Conservation (phyloP, 2,113 vertebrate genomes). For the Choloepus hoffmanni region DNA sequence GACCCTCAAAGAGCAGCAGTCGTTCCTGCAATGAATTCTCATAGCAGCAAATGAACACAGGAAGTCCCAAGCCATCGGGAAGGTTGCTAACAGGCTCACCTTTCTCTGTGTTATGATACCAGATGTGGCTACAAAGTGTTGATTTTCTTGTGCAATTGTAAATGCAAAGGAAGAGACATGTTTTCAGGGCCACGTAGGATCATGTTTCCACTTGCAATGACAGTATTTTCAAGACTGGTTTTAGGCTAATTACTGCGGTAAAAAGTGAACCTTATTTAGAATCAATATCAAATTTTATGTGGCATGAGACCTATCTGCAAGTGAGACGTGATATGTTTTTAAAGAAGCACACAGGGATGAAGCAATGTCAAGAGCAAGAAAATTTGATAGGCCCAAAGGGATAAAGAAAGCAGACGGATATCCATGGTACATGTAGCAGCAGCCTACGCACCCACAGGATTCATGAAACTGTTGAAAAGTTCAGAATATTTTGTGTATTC, state of each 20-base stretch:
- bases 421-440: fast-evolving
- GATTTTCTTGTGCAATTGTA: not conserved
- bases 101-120: not conserved
- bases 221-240: not conserved
- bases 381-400: not conserved
- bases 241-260: not conserved
- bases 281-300: not conserved
- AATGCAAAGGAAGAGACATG: not conserved
- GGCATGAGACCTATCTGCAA: not conserved
- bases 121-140: not conserved
- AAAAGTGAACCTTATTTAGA: not conserved
- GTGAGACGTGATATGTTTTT: not conserved
- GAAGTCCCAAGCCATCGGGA: not conserved
- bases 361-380: not conserved
- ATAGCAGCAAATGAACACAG: not conserved
- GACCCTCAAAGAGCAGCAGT: not conserved
- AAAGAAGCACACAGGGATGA: not conserved
- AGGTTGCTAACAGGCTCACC: fast-evolving
- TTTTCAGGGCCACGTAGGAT: not conserved
- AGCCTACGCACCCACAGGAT: not conserved
- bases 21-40: not conserved
- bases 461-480: not conserved
- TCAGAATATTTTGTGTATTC: not conserved
- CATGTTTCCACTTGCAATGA: not conserved
- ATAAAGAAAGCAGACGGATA: not conserved